A percentile compares a stretch with the other conserved stretches of the same genome.
These are phyloP conservation scores for Enteromius argenteus DNA, from an alignment of 2,797 vertebrate genomes.

Conservation along the genomic window DNA sequence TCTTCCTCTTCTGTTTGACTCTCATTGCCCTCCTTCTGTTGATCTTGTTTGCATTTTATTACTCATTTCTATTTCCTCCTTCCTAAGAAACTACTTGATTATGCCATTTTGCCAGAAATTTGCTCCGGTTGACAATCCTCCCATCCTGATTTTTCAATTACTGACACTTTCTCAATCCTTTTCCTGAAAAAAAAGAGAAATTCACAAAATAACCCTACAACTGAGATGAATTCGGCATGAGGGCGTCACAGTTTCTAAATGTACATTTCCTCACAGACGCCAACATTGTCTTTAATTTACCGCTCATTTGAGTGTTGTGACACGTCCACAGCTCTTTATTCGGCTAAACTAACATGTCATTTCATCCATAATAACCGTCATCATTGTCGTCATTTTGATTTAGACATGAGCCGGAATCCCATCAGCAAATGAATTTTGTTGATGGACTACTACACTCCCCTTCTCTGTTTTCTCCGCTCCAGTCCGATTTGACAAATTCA, in stretches of 20 bases:
- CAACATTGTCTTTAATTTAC: constrained; percentile 31
- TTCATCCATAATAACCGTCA: constrained; percentile 44
- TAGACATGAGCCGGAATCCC: constrained; percentile 45
- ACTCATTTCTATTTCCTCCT: constrained; percentile 39
- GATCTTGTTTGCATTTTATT: constrained; percentile 53
- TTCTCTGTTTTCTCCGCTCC: constrained; percentile 45
- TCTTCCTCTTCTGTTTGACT: neutral
- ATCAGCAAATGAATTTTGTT: constrained; percentile 59
- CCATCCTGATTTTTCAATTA: constrained; percentile 50
- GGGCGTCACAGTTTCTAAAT: neutral
- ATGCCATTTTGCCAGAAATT: constrained; percentile 40
- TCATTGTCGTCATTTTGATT: constrained; percentile 47
- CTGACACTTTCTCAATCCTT: constrained; percentile 20
- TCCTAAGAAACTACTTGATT: constrained; percentile 48
- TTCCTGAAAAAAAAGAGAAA: neutral
- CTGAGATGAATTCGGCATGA: neutral
- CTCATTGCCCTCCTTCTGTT: constrained; percentile 3
- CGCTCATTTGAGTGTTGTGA: constrained; percentile 39
- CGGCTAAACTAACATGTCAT: constrained; percentile 33
- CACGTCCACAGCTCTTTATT: constrained; percentile 19
- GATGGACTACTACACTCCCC: constrained; percentile 55
- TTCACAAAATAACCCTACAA: neutral
- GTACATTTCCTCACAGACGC: neutral
- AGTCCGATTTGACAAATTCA: constrained; percentile 71
- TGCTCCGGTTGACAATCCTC: constrained; percentile 23